A percentile compares a stretch with the other conserved stretches of the same genome.
Evolutionary conservation across 1,140 invertebrate genomes (phyloP).

Genomic region (Frieseomelitta varia): DNA sequence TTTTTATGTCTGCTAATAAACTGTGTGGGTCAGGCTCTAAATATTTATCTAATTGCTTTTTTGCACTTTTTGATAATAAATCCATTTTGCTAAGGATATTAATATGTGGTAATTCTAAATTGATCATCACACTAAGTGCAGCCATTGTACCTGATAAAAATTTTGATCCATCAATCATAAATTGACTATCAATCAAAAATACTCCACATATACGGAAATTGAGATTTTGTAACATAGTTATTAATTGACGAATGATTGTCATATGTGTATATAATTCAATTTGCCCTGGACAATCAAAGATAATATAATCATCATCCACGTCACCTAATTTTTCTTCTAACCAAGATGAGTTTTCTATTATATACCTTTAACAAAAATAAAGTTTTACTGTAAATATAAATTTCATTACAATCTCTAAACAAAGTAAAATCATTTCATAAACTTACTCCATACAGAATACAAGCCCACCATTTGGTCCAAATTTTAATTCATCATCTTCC

Average conservation of each 20-base stretch:
- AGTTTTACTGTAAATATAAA: conserved; percentile 19
- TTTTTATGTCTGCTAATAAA: conserved; percentile 86
- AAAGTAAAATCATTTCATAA: not conserved
- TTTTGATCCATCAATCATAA: conserved; percentile 97
- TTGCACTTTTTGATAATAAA: conserved; percentile 91
- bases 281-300: conserved; percentile 99
- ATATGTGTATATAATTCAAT: conserved; percentile 99
- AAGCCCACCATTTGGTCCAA: conserved; percentile 98
- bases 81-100: conserved; percentile 99
- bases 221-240: conserved; percentile 91
- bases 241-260: conserved; percentile 92
- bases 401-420: conserved; percentile 9
- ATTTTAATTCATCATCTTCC: conserved; percentile 97
- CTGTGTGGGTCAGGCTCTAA: conserved; percentile 92
- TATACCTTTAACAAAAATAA: conserved; percentile 84
- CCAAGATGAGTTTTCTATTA: conserved; percentile 96
- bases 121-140: conserved; percentile 97
- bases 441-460: conserved; percentile 98
- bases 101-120: conserved; percentile 96
- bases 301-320: conserved; percentile 94
- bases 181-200: conserved; percentile 97
- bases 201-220: conserved; percentile 96
- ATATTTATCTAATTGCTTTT: conserved; percentile 90
- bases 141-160: conserved; percentile 97
- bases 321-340: conserved; percentile 92